phyloP scores from a whole-genome alignment of 2,888 invertebrate species.

The Tinea semifulvella region DNA sequence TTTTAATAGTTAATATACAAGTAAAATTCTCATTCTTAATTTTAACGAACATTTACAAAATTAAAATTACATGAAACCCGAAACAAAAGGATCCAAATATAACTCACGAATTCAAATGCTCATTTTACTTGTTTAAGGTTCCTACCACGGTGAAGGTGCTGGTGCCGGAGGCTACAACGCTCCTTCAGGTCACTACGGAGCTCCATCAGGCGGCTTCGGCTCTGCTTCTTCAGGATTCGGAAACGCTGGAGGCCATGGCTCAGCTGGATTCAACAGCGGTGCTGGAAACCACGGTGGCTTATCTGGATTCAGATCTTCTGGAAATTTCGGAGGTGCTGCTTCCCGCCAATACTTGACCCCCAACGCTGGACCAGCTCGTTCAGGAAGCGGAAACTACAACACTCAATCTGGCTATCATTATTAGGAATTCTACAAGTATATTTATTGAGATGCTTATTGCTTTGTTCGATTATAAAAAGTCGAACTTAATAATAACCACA shows the following conservation, averaged over 20 bases:
- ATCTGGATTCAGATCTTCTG: slow-evolving; percentile 21
- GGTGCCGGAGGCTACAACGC: slow-evolving; percentile 22
- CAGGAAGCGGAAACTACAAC: slow-evolving; percentile 56
- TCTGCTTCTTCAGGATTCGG: neutral
- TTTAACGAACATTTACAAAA: no score
- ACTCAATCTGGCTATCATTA: slow-evolving; percentile 54
- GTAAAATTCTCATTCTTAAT: no score
- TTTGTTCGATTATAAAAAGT: neutral
- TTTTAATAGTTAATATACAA: no score
- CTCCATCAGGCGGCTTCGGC: slow-evolving; percentile 21
- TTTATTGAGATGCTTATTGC: neutral
- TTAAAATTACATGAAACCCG: no score
- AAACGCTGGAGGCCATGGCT: neutral
- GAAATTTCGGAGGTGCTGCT: slow-evolving; percentile 28
- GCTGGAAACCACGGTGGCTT: neutral
- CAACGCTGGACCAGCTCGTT: slow-evolving; percentile 42
- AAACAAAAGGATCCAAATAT: neutral
- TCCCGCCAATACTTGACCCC: slow-evolving; percentile 56
- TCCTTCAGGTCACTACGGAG: slow-evolving; percentile 24
- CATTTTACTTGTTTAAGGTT: slow-evolving; percentile 34
- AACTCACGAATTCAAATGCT: neutral
- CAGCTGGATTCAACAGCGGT: neutral
- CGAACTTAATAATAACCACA: neutral
- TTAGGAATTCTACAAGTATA: slow-evolving; percentile 26
- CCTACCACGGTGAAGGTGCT: slow-evolving; percentile 55